Evolutionary conservation across 2,113 vertebrate genomes (phyloP).

Genomic region (Suncus etruscus): DNA sequence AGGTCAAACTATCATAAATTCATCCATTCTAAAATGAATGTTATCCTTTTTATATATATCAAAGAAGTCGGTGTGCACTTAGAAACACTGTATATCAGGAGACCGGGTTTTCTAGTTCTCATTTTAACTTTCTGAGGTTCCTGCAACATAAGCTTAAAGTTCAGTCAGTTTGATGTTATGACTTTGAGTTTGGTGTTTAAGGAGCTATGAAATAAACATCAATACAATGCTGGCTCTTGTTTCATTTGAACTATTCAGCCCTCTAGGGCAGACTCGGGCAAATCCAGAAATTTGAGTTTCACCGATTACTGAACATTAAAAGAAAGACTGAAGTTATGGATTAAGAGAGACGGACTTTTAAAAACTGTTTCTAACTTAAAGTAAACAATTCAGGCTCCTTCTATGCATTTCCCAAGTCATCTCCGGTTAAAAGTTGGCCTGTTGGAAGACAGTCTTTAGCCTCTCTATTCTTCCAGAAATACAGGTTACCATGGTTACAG

Average conservation of each 20-base stretch:
- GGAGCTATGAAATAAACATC: slow-evolving; percentile 82
- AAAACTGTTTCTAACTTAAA: slow-evolving; percentile 68
- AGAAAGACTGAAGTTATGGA: slow-evolving; percentile 70
- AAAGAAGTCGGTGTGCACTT: slow-evolving; percentile 55
- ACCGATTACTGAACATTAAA: slow-evolving; percentile 77
- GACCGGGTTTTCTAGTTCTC: slow-evolving; percentile 55
- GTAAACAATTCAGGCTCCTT: slow-evolving; percentile 63
- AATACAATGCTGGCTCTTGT: slow-evolving; percentile 76
- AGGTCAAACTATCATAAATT: slow-evolving; percentile 54
- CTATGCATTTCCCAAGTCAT: slow-evolving; percentile 54
- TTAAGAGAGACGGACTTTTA: slow-evolving; percentile 72
- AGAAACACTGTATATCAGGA: slow-evolving; percentile 70
- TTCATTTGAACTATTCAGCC: slow-evolving; percentile 82
- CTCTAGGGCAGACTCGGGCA: slow-evolving; percentile 71
- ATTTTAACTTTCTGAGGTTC: slow-evolving; percentile 78
- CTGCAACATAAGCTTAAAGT: slow-evolving; percentile 67
- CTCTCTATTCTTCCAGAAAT: slow-evolving; percentile 76
- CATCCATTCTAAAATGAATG: slow-evolving; percentile 39
- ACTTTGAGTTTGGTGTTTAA: slow-evolving; percentile 81
- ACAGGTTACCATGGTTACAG: slow-evolving; percentile 79
- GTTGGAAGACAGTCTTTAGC: slow-evolving; percentile 54
- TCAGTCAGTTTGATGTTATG: slow-evolving; percentile 78
- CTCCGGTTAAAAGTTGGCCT: slow-evolving; percentile 66
- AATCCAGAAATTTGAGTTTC: slow-evolving; percentile 79
- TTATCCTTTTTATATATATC: slow-evolving; percentile 66